Conservation (phyloP, 2,888 invertebrate genomes). For the Celastrina argiolus region DNA sequence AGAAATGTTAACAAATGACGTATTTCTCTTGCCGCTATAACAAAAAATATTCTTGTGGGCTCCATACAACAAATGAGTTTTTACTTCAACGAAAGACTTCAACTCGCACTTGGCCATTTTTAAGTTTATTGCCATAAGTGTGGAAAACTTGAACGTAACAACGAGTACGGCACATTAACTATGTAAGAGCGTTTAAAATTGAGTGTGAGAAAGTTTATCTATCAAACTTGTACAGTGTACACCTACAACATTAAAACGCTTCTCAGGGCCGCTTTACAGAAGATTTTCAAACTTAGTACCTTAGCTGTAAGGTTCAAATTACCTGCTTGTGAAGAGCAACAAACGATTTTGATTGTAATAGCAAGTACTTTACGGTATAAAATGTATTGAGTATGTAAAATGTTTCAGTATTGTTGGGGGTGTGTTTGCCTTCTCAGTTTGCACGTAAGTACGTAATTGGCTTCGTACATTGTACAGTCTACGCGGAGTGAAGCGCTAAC, state of each 20-base stretch:
- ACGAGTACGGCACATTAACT: background rate
- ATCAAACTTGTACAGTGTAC: conserved; percentile 9
- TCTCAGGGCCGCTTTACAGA: background rate
- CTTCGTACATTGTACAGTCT: background rate
- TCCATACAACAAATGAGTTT: no score
- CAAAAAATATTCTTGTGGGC: no score
- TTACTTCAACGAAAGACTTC: no score
- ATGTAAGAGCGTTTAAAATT: conserved; percentile 8
- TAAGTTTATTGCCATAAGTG: no score
- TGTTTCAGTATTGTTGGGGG: background rate
- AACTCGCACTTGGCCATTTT: no score
- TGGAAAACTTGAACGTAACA: background rate
- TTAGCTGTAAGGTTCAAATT: background rate
- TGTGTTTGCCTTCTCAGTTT: conserved; percentile 13
- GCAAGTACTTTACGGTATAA: background rate
- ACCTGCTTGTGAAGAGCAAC: background rate
- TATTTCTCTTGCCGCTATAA: no score
- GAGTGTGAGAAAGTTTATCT: conserved; percentile 24
- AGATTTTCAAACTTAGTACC: background rate
- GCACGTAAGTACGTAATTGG: conserved; percentile 16
- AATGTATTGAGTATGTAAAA: background rate
- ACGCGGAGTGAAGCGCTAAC: background rate
- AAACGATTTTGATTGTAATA: background rate
- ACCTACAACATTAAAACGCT: background rate
- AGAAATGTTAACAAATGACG: no score